Percentiles rank a stretch among this genome's conserved stretches.
These are phyloP conservation scores for Drosophila kepulauana DNA, from an alignment of 1,140 invertebrate species.

Conservation along the genomic window DNA sequence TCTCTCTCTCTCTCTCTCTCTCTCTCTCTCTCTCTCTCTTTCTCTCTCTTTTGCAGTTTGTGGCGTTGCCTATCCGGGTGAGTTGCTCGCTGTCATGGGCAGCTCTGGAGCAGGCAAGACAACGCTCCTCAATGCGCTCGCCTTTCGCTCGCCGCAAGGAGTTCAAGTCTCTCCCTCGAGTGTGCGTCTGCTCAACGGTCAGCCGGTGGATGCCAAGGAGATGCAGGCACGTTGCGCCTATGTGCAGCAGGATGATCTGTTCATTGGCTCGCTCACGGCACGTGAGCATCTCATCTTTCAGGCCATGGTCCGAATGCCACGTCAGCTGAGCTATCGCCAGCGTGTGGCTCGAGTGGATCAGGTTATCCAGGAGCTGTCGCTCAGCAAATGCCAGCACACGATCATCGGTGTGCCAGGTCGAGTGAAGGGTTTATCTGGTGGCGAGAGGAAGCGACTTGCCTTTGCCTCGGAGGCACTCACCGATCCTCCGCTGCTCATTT, in stretches of 20 bases:
- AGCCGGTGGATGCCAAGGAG: conserved; percentile 88
- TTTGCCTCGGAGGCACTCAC: conserved; percentile 98
- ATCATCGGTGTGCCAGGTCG: conserved; percentile 94
- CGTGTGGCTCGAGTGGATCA: conserved; percentile 94
- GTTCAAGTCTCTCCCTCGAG: conserved; percentile 85
- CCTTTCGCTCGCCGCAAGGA: conserved; percentile 90
- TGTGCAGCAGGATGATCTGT: conserved; percentile 98
- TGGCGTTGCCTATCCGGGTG: conserved; percentile 94
- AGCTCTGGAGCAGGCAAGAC: conserved; percentile 98
- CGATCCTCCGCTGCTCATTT: conserved; percentile 97
- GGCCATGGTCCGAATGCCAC: conserved; percentile 97
- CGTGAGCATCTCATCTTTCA: conserved; percentile 95
- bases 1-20: neutral
- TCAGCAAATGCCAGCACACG: conserved; percentile 94
- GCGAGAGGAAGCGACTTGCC: conserved; percentile 97
- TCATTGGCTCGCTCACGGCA: conserved; percentile 96
- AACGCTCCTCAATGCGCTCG: conserved; percentile 96
- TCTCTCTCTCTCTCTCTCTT: neutral
- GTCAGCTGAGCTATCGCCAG: conserved; percentile 90
- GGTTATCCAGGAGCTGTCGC: conserved; percentile 90
- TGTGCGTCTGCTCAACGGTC: conserved; percentile 89
- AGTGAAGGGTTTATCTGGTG: conserved; percentile 97
- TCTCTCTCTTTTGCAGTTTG: conserved; percentile 86
- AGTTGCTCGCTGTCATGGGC: conserved; percentile 96
- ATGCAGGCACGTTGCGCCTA: conserved; percentile 94